Conservation (phyloP, 2,113 vertebrate species). For the Sylvilagus bachmani region DNA sequence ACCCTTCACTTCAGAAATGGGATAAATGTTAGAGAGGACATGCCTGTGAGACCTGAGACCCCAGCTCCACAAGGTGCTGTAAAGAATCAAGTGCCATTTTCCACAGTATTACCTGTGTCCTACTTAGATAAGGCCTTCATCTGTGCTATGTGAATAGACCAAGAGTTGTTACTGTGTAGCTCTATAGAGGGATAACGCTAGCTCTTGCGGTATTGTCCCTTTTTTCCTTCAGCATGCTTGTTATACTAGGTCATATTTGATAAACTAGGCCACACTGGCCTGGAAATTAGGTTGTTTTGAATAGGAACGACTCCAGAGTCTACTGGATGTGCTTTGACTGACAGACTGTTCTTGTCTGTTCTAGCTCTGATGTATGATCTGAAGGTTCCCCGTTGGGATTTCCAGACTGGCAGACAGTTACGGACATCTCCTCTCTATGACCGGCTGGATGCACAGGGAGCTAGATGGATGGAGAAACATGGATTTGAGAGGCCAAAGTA, state of each 20-base stretch:
- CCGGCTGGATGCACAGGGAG: slow-evolving; percentile 97
- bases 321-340: neutral
- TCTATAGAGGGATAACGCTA: neutral
- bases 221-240: neutral
- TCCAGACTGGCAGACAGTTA: slow-evolving; percentile 97
- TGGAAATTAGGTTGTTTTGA: neutral
- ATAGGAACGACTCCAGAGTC: neutral
- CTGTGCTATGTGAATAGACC: neutral
- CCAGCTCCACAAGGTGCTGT: neutral
- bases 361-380: slow-evolving; percentile 96
- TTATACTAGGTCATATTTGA: neutral
- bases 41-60: neutral
- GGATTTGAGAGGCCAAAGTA: slow-evolving; percentile 98
- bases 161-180: neutral
- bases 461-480: slow-evolving; percentile 99
- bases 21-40: neutral
- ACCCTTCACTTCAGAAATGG: slow-evolving; percentile 19
- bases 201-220: neutral
- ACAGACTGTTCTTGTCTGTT: slow-evolving; percentile 33
- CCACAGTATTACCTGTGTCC: neutral
- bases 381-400: slow-evolving; percentile 99
- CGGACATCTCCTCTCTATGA: slow-evolving; percentile 97
- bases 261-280: neutral
- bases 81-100: neutral
- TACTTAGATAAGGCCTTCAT: neutral